phyloP scores from a whole-genome alignment of 2,797 vertebrate species.

The Notoglanidium macrostoma region DNA sequence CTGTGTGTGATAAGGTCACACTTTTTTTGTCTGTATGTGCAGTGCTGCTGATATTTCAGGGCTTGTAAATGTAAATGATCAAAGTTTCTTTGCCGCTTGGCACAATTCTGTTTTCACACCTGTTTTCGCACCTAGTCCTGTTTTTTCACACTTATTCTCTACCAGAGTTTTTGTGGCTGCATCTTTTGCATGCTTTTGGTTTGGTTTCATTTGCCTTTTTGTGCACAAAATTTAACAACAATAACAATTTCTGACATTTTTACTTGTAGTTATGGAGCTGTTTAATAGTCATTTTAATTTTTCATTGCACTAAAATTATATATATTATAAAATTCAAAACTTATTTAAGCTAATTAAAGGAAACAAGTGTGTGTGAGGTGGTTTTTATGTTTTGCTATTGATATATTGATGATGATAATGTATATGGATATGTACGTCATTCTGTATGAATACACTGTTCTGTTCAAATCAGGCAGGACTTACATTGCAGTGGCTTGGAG shows the following conservation, averaged over 20 bases:
- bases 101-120: conserved; percentile 21
- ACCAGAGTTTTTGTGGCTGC: not conserved
- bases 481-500: too few species aligned
- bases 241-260: not conserved
- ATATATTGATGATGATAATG: not conserved
- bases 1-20: conserved; percentile 17
- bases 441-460: not conserved
- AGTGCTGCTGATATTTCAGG: conserved; percentile 12
- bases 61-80: conserved; percentile 44
- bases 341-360: not conserved
- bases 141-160: not conserved
- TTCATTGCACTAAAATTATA: not conserved
- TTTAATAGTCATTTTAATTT: not conserved
- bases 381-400: not conserved
- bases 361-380: conserved; percentile 1
- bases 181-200: not conserved
- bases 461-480: not conserved
- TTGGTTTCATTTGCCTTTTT: not conserved
- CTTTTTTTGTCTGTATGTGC: not conserved
- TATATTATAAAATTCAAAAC: too few species aligned
- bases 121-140: not conserved
- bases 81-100: conserved; percentile 27
- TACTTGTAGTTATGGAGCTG: not conserved
- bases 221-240: not conserved
- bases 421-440: not conserved